Evolutionary conservation across 2,888 invertebrate genomes (phyloP).

Genomic region (Dryomyza anilis): DNA sequence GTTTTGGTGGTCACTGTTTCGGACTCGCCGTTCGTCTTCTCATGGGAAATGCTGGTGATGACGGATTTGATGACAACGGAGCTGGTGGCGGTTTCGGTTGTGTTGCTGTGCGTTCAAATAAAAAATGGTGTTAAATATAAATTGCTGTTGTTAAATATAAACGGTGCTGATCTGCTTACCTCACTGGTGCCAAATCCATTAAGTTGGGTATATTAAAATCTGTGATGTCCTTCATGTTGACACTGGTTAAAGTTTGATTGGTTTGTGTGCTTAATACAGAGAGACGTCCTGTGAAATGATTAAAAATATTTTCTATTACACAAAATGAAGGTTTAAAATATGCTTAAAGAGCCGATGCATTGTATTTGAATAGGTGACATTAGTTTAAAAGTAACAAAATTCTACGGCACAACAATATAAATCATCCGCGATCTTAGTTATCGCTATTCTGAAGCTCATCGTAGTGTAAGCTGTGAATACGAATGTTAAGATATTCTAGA

Average conservation of each 20-base stretch:
- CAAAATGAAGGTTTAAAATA: neutral
- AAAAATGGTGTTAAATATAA: neutral
- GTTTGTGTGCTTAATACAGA: constrained; percentile 61
- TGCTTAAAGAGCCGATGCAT: too few relatives aligned
- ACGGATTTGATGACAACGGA: constrained; percentile 61
- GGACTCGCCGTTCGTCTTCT: constrained; percentile 56
- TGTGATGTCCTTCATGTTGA: constrained; percentile 57
- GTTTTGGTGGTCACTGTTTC: constrained; percentile 53
- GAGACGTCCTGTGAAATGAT: constrained; percentile 50
- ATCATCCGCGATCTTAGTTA: too few relatives aligned
- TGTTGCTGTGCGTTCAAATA: constrained; percentile 47
- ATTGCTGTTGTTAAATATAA: neutral
- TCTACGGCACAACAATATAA: neutral
- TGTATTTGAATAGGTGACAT: too few relatives aligned
- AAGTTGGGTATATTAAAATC: constrained; percentile 56
- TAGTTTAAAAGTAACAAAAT: neutral
- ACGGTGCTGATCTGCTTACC: constrained; percentile 41
- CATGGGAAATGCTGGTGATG: constrained; percentile 60
- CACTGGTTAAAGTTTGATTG: constrained; percentile 55
- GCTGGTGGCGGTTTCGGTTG: constrained; percentile 58
- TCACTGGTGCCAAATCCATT: constrained; percentile 53
- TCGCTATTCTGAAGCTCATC: too few relatives aligned
- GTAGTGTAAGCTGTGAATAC: too few relatives aligned
- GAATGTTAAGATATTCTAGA: too few relatives aligned
- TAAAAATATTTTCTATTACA: neutral